Evolutionary conservation across 2,888 invertebrate species (phyloP).

Genomic region (Megastigmus dorsalis): DNA sequence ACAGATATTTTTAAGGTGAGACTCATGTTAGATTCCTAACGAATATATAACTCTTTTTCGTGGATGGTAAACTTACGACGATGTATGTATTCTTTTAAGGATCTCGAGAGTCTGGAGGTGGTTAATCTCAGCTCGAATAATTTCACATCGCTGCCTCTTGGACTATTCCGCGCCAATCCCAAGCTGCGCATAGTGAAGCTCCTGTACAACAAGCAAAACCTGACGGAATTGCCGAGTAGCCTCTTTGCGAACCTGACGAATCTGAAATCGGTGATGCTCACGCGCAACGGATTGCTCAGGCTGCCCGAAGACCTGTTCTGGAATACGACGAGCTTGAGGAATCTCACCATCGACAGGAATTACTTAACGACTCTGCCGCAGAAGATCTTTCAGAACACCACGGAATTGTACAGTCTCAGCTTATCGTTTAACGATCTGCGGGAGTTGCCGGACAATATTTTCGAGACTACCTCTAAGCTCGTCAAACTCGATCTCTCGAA

Average conservation of each 20-base stretch:
- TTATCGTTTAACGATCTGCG: conserved; percentile 81
- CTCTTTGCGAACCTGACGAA: conserved; percentile 79
- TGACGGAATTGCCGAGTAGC: conserved; percentile 77
- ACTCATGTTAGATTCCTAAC: not conserved
- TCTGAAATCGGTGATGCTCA: conserved; percentile 78
- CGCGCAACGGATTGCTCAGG: conserved; percentile 77
- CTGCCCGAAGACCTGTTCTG: conserved; percentile 81
- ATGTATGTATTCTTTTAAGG: conserved; percentile 62
- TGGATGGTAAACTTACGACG: too few species aligned
- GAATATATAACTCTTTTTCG: too few species aligned
- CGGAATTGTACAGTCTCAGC: conserved; percentile 79
- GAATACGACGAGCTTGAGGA: conserved; percentile 77
- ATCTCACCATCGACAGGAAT: conserved; percentile 79
- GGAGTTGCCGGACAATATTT: conserved; percentile 78
- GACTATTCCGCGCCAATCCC: conserved; percentile 77
- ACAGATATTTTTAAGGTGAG: conserved; percentile 77
- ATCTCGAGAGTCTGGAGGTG: conserved; percentile 78
- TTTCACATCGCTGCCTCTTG: conserved; percentile 79
- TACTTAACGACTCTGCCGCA: conserved; percentile 76
- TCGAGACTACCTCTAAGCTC: conserved; percentile 77
- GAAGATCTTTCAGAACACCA: conserved; percentile 80
- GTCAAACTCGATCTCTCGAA: conserved; percentile 79
- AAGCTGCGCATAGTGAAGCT: conserved; percentile 75
- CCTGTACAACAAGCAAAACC: conserved; percentile 70
- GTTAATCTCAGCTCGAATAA: conserved; percentile 83